Conservation (phyloP, 2,113 vertebrate species). For the Kryptolebias marmoratus region DNA sequence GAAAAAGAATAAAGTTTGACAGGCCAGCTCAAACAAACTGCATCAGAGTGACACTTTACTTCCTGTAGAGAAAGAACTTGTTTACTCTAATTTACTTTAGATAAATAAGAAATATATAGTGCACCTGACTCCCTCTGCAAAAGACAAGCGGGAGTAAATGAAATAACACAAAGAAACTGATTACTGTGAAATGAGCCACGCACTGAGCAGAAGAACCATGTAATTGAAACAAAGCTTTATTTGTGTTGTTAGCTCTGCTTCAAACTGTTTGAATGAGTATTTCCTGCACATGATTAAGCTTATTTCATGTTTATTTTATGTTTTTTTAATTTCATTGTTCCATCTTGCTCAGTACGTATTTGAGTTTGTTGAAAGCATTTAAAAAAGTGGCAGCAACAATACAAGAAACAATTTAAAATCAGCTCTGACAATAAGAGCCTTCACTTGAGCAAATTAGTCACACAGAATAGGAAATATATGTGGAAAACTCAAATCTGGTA, state of each 20-base stretch:
- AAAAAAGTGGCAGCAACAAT: background rate
- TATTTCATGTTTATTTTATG: background rate
- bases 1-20: slow-evolving; percentile 20
- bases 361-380: slow-evolving; percentile 19
- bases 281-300: slow-evolving; percentile 32
- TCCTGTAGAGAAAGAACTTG: background rate
- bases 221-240: slow-evolving; percentile 16
- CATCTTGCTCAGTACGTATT: background rate
- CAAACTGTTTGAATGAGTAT: slow-evolving; percentile 29
- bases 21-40: background rate
- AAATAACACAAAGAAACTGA: slow-evolving; percentile 1
- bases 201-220: background rate
- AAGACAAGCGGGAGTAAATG: slow-evolving; percentile 17
- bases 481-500: slow-evolving; percentile 8
- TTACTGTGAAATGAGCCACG: slow-evolving; percentile 29
- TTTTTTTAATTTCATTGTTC: background rate
- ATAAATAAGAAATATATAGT: background rate
- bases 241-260: slow-evolving; percentile 22
- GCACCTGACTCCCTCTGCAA: background rate
- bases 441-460: background rate
- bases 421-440: background rate
- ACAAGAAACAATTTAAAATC: background rate
- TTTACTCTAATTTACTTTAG: slow-evolving; percentile 13
- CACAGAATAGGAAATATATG: background rate
- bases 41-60: slow-evolving; percentile 20